These are phyloP conservation scores for Desoria tigrina DNA, from an alignment of 2,888 invertebrate genomes.

Conservation along the genomic window DNA sequence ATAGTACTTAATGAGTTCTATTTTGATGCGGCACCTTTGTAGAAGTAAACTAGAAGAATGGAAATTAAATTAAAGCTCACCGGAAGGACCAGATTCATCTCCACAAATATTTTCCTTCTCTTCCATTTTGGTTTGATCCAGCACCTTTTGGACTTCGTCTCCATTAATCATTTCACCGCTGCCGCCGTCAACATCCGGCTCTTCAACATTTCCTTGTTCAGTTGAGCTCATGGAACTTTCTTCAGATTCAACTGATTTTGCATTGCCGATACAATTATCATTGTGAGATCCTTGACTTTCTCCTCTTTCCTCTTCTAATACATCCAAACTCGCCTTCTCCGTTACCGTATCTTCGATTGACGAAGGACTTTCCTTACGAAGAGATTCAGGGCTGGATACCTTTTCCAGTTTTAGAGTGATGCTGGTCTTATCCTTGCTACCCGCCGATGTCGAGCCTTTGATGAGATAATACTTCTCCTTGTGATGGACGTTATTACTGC, in stretches of 20 bases:
- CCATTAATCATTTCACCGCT: not conserved
- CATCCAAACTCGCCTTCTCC: too few species aligned
- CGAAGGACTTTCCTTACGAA: too few species aligned
- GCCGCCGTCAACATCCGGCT: too few species aligned
- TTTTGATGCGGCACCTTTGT: too few species aligned
- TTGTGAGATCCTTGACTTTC: not conserved
- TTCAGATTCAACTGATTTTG: not conserved
- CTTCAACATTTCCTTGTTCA: not conserved
- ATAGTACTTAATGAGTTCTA: too few species aligned
- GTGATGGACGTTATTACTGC: slow-evolving; percentile 3
- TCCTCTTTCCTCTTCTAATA: slow-evolving; percentile 6
- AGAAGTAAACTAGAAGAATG: too few species aligned
- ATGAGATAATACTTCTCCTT: slow-evolving; percentile 12
- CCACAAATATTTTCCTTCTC: slow-evolving; percentile 12
- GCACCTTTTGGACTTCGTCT: not conserved
- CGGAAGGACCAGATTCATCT: not conserved
- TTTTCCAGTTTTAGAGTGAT: too few species aligned
- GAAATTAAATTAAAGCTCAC: too few species aligned
- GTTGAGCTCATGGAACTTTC: too few species aligned
- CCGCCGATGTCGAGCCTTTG: not conserved
- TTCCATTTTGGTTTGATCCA: not conserved
- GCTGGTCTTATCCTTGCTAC: not conserved
- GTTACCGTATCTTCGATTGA: too few species aligned
- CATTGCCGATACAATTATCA: not conserved
- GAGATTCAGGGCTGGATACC: too few species aligned